Base-by-base conservation (phyloP, 2,797 vertebrate genomes). In the Myiothlypis chrysogaster region DNA sequence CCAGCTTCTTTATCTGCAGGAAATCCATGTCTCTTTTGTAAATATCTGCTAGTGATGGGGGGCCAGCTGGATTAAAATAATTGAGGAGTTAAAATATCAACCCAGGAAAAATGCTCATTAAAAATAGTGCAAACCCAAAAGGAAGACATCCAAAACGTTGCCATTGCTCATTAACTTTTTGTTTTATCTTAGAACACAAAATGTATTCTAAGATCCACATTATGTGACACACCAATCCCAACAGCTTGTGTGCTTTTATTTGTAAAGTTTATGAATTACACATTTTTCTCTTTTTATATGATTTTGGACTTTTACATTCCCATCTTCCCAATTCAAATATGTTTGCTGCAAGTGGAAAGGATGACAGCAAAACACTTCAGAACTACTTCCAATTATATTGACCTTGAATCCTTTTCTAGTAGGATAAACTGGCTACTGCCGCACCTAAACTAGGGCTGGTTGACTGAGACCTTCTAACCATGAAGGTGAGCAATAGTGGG, bases 11-110 rank as follows among this genome's bases (percentile, higher is more conserved):
- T 59, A 46, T 44, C 39, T 82, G n/a, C 55, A 79, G 53, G 9
- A 87, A 84, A 70, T 83, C 59, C 56, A 22, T 14, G 23, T 60
- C 84, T 84, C 30, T 56, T 90, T 76, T 87, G 49, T 60, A 92
- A 89, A 59, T 79, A 52, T n/a, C 39, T 93, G 59, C 37, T 69
- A 49, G 55, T 22, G 27, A 53, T 50, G 18, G 18, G 18, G 18
- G 24, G 20, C 16, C 25, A 79, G 44, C 1, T 82, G 52, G 44
- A 84, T 87, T 87, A 82, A 91, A 95, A 91, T 60, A 82, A 81
- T 4, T 59, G 49, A 24, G 11, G 10, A 90, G 15, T n/a, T 83
- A 44, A 83, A 81, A 22, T 41, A 76, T 46, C 35, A 61, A 4
- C 8, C 1, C 11, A 53, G 56, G 30, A 60, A 81, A 73, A 52